phyloP scores from a whole-genome alignment of 2,888 invertebrate genomes.

The Andricus curvator region DNA sequence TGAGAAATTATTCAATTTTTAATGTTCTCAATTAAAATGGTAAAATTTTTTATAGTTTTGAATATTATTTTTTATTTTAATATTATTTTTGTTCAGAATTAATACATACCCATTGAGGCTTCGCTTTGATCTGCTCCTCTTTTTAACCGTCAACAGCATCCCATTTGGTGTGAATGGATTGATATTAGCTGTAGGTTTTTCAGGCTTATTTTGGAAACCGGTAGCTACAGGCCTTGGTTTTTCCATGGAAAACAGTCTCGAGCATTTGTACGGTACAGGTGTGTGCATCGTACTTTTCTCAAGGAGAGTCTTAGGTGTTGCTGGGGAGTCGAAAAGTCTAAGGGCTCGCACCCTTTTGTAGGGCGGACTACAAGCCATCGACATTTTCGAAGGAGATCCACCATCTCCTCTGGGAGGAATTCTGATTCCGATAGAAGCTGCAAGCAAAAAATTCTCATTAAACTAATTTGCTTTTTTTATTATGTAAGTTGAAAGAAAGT shows the following conservation, averaged over 20 bases:
- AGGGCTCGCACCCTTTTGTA: slow-evolving; percentile 81
- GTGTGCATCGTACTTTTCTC: slow-evolving; percentile 85
- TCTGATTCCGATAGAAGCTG: slow-evolving; percentile 67
- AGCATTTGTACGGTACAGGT: slow-evolving; percentile 78
- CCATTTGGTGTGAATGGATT: slow-evolving; percentile 93
- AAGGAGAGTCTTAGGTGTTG: slow-evolving; percentile 90
- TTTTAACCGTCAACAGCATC: slow-evolving; percentile 84
- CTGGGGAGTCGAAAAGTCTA: slow-evolving; percentile 90
- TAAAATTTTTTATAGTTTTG: no score
- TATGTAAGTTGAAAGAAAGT: not conserved
- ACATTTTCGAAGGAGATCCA: slow-evolving; percentile 64
- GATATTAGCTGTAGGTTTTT: slow-evolving; percentile 85
- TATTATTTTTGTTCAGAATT: not conserved
- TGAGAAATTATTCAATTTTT: no score
- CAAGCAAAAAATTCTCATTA: slow-evolving; percentile 28
- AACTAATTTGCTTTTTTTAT: not conserved
- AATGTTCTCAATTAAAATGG: no score
- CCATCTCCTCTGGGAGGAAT: slow-evolving; percentile 61
- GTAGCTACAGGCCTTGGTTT: slow-evolving; percentile 78
- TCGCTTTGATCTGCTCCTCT: slow-evolving; percentile 84
- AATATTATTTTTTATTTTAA: no score
- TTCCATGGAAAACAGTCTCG: slow-evolving; percentile 72
- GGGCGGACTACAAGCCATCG: slow-evolving; percentile 80
- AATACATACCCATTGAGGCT: slow-evolving; percentile 71
- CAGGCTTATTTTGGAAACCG: slow-evolving; percentile 75